Evolutionary conservation across 1,140 invertebrate genomes (phyloP), one percentile per base, ranked within the genome.

Genomic region (Cydia strobilella): DNA sequence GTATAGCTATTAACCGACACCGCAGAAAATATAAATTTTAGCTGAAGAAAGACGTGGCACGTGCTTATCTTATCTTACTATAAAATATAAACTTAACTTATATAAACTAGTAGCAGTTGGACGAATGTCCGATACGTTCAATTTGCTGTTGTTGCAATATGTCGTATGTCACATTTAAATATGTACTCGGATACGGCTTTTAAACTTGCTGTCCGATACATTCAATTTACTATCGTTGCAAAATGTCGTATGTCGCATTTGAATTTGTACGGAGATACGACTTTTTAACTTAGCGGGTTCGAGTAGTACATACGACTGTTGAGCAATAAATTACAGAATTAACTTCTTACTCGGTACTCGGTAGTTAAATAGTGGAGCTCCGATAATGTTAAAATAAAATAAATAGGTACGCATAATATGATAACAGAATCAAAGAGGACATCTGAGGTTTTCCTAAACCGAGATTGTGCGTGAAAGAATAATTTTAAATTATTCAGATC

Each of bases 81-180:
- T 59, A 59, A 59, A 59, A 59, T n/a, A 59, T 59, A 18, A 18
- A 59, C 54, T 59, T 59, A n/a, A n/a, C n/a, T n/a, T n/a, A n/a
- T n/a, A n/a, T n/a, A n/a, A n/a, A n/a, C n/a, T 59, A 23, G 54
- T 23, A 59, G 54, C 54, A 59, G 7, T 23, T 59, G 18, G 9
- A 59, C 20, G 18, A 20, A 59, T 59, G 51, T 54, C 51, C n/a
- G 15, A 54, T 54, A 54, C 51, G n/a, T 59, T 59, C 7, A 10
- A 59, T 59, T 23, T 12, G 0, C 5, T n/a, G 42, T 3, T 45
- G 13, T 45, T 39, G 35, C 35, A 39, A 39, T 10, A 10, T 10
- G 9, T 9, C 35, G 35, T 39, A 39, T 39, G 9, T 39, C 35
- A 9, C 35, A 39, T 10, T 39, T 39, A 10, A 39, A 39, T 39